phyloP scores from a whole-genome alignment of 2,797 vertebrate genomes.

The Pangasius krempfi region DNA sequence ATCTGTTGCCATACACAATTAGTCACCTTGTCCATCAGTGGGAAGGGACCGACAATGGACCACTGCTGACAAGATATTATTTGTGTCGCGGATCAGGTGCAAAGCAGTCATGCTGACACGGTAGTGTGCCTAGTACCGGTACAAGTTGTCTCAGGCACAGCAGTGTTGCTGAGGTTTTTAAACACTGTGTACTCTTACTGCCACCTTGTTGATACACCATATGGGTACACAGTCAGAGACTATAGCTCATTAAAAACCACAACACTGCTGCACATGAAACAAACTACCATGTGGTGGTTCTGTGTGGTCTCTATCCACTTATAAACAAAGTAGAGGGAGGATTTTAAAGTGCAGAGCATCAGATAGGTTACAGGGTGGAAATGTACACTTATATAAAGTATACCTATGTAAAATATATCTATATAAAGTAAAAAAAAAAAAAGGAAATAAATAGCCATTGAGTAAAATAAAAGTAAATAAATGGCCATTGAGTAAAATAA shows the following conservation, averaged over 20 bases:
- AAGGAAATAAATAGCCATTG: neutral
- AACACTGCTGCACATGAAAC: neutral
- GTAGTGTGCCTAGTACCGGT: neutral
- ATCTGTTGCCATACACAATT: constrained; percentile 12
- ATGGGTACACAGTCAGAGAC: constrained; percentile 10
- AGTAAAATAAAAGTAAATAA: no score
- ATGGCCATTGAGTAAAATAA: no score
- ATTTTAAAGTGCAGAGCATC: neutral
- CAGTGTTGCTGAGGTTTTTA: constrained; percentile 12
- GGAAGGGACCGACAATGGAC: neutral
- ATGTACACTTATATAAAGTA: neutral
- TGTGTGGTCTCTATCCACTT: neutral
- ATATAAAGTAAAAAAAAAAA: neutral
- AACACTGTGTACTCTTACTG: constrained; percentile 6
- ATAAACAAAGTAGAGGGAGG: neutral
- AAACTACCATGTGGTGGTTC: neutral
- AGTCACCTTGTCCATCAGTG: constrained; percentile 16
- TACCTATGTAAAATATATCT: neutral
- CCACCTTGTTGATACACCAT: constrained; percentile 19
- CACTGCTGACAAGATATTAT: constrained; percentile 11
- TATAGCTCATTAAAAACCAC: neutral
- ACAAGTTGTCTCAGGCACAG: constrained; percentile 19
- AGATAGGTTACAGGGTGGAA: neutral
- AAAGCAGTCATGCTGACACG: neutral
- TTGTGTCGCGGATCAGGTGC: constrained; percentile 6